A percentile compares a stretch with the other conserved stretches of the same genome.
These are phyloP conservation scores for Sinocyclocheilus anophthalmus DNA, from an alignment of 2,113 vertebrate genomes.

Conservation along the genomic window DNA sequence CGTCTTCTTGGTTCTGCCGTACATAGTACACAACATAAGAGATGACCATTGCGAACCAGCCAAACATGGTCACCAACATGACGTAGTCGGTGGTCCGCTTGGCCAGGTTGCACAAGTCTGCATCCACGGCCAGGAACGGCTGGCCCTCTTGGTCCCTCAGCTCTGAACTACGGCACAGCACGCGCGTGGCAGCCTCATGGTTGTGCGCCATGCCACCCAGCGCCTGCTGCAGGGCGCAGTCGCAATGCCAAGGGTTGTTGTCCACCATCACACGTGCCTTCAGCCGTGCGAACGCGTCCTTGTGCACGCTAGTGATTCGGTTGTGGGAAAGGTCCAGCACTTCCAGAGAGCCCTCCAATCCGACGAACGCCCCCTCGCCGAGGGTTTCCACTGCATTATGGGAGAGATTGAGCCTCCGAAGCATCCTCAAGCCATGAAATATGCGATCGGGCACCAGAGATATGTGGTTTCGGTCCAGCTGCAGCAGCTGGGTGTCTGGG, in stretches of 20 bases:
- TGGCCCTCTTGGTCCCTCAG: conserved; percentile 87
- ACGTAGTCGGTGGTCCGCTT: conserved; percentile 98
- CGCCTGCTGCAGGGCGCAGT: conserved; percentile 96
- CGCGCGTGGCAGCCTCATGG: conserved; percentile 87
- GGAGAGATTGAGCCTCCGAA: conserved; percentile 96
- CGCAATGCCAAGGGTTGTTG: conserved; percentile 98
- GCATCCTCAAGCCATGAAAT: conserved; percentile 90
- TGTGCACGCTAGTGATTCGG: conserved; percentile 93
- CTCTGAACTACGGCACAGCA: conserved; percentile 93
- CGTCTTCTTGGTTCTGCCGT: conserved; percentile 97
- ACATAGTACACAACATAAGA: conserved; percentile 98
- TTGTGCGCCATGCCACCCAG: conserved; percentile 94
- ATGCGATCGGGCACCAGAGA: conserved; percentile 91
- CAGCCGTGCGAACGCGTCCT: conserved; percentile 91
- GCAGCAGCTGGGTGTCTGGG: conserved; percentile 87
- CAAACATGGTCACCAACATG: conserved; percentile 99
- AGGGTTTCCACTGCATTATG: conserved; percentile 94
- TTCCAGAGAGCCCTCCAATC: conserved; percentile 91
- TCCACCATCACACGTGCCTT: conserved; percentile 91
- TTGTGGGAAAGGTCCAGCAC: conserved; percentile 96
- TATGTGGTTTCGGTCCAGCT: conserved; percentile 97
- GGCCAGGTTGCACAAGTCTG: conserved; percentile 94
- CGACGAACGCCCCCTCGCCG: conserved; percentile 91
- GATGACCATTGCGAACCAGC: conserved; percentile 99
- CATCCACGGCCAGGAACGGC: conserved; percentile 89